Evolutionary conservation across 2,888 invertebrate genomes (phyloP), one percentile per base, ranked within the genome.

Genomic region (Corbicula japonica): DNA sequence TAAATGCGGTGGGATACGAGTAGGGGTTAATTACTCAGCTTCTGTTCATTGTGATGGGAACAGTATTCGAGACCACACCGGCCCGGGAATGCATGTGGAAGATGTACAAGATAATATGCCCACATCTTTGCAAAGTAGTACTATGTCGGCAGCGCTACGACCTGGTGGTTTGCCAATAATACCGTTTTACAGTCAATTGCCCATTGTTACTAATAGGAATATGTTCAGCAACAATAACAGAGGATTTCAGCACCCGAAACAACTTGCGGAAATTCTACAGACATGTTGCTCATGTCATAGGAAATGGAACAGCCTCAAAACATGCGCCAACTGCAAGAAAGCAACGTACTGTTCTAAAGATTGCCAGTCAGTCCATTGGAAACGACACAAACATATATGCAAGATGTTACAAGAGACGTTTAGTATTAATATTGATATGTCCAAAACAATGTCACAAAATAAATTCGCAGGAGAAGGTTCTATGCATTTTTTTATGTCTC

Each of bases 1-100:
- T 21, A 79, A 75, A 44, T 75, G 71, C 58, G 79, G 79, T 26
- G 79, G 79, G n/a, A 44, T 79, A 0, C 52, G 66, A n/a, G 56
- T 75, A 34, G 71, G 75, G 23, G 18, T 54, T 4, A 79, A 75
- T 41, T 75, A 72, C 30, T 75, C 79, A 21, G 75, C 71, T 12
- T 21, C 70, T 18, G 56, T 71, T 18, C 10, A 50, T 30, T 18
- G 75, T 21, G 75, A 79, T 68, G 79, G 71, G 3, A 75, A 79
- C 34, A 75, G 71, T 15, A 71, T 79, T 28, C 54, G 71, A 23
- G 79, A 79, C 35, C 79, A 79, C 52, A 41, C 69, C 10, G 79
- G 71, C 1, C 74, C 74, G 0, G 56, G 26, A 21, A n/a, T 79
- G 4, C 50, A 70, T 41, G 32, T 35, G 6, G 34, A 50, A 23